Base-by-base conservation (phyloP, 2,113 vertebrate genomes). In the Xenotilapia caudafasciata region DNA sequence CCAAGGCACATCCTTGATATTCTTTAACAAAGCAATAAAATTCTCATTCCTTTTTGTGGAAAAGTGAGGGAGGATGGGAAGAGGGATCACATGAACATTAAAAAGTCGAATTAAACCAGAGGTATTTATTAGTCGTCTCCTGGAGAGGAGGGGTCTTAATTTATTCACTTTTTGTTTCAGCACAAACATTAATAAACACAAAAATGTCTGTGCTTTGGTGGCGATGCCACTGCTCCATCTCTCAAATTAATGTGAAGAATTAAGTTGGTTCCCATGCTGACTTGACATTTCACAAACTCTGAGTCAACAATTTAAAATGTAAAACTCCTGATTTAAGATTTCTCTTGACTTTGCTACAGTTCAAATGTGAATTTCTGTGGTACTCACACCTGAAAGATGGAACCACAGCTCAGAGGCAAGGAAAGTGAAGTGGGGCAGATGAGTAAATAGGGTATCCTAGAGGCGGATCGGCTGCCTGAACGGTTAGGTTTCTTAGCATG, bases 401-500 rank as follows among this genome's bases (percentile, higher is more conserved):
- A 45, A 47, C 42, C 56, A 28, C 56, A 33, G 49, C 87, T 97
- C 97, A 99, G 92, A 97, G 92, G 93, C 98, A 94, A 92, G 96
- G 96, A 86, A 99, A 94, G 65, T 97, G 97, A 49, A 99, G 96
- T 21, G 98, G 97, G 33, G 95, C 94, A 2, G 98, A 99, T 33
- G 98, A 99, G 94, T 98, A 99, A 70, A 99, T 96, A 1, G 99
- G 99, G 92, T 99, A 99, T 79, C 99, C 99, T 9, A 99, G 96
- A 6, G 98, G 99, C 0, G 98, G 98, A 83, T 99, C 98, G 0
- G 98, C 98, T 0, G 98, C 98, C 90, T 99, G 99, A 75, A 99
- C 97, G 0, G 98, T 99, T 15, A 99, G 94, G 93, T 99, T 99
- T 45, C 99, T 96, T 83, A 99, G 95, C 55, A 99, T 97, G 1